Conservation (phyloP, 2,113 vertebrate genomes). For the Monarcha castaneiventris region DNA sequence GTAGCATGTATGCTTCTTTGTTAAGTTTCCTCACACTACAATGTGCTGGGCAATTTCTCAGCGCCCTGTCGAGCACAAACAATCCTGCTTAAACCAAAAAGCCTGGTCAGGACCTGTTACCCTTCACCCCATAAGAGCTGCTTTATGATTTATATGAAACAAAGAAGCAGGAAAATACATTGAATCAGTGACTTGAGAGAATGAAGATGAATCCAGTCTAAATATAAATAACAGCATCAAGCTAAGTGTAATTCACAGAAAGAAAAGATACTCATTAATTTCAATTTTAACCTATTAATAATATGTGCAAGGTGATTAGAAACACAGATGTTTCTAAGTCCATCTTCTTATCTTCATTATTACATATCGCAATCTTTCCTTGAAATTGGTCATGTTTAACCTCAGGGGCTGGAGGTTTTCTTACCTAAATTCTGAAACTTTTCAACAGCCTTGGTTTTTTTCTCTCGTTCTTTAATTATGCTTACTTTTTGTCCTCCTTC, state of each 20-base stretch:
- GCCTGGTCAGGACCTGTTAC: not conserved
- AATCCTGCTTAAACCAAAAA: not conserved
- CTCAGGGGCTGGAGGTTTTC: not conserved
- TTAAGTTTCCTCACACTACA: not conserved
- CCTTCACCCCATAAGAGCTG: not conserved
- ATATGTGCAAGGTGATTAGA: not conserved
- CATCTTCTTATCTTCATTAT: not conserved
- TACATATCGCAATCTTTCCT: not conserved
- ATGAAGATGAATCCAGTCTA: fast-evolving
- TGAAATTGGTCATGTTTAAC: not conserved
- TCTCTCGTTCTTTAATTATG: not conserved
- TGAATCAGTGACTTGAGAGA: not conserved
- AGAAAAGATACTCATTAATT: not conserved
- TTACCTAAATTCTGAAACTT: not conserved
- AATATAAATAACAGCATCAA: not conserved
- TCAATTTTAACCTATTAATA: not conserved
- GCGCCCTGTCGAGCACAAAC: not conserved
- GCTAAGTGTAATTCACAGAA: not conserved
- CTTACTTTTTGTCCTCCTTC: not conserved
- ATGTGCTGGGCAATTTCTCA: not conserved
- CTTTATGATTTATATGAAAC: not conserved
- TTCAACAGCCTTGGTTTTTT: not conserved
- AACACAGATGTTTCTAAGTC: not conserved
- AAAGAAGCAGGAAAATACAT: not conserved
- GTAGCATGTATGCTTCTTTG: not conserved